Conservation (phyloP, 2,888 invertebrate species). For the Cosmopolites sordidus region DNA sequence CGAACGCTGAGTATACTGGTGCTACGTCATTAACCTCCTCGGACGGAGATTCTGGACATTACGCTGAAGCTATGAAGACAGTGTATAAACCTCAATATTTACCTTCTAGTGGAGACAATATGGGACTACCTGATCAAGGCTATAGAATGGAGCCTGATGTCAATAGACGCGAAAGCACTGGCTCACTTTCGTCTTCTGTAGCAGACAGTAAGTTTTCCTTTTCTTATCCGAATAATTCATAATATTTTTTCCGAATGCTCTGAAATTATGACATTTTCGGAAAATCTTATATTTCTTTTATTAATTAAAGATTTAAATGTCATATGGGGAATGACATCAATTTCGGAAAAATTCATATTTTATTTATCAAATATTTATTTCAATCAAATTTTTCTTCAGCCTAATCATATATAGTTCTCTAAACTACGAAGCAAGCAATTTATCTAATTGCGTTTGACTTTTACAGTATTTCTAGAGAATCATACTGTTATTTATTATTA, state of each 20-base stretch:
- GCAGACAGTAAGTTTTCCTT: conserved; percentile 47
- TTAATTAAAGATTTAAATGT: no score
- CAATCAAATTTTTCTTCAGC: no score
- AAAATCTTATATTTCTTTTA: no score
- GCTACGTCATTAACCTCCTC: conserved; percentile 23
- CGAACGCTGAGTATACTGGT: conserved; percentile 31
- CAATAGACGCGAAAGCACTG: conserved; percentile 56
- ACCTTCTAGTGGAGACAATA: conserved; percentile 23
- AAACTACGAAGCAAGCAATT: no score
- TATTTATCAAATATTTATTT: no score
- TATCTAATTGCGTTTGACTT: no score
- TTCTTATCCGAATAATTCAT: neutral
- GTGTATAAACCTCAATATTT: conserved; percentile 32
- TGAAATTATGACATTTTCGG: no score
- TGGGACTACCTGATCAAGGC: conserved; percentile 14
- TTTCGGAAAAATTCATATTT: no score
- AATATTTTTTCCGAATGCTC: neutral
- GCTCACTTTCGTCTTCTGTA: conserved; percentile 58
- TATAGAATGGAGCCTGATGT: conserved; percentile 51
- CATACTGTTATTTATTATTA: no score
- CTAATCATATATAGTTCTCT: no score
- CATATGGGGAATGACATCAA: no score
- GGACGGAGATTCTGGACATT: conserved; percentile 22
- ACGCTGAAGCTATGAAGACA: conserved; percentile 32
- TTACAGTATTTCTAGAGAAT: no score